phyloP scores from a whole-genome alignment of 2,113 vertebrate species.

The Alethe castanea region DNA sequence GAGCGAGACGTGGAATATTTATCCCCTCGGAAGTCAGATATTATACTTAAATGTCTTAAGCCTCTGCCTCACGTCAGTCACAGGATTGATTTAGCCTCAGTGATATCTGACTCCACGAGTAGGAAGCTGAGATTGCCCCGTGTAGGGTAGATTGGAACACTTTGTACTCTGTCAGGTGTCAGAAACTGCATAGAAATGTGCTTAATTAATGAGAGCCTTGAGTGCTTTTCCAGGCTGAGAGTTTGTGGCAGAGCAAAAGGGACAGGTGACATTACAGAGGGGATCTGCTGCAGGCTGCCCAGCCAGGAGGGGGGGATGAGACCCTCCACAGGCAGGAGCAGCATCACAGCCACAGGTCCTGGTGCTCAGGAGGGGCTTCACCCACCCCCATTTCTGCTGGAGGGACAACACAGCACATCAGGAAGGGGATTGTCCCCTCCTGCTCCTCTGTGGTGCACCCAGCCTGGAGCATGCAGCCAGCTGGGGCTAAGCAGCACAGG shows the following conservation, averaged over 20 bases:
- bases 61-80: neutral
- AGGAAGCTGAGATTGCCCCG: neutral
- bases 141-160: neutral
- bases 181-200: neutral
- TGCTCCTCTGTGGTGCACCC: rapidly evolving
- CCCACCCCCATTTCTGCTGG: rapidly evolving
- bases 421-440: neutral
- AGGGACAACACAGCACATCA: neutral
- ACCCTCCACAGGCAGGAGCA: neutral
- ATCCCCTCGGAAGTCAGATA: slow-evolving; percentile 10
- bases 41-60: neutral
- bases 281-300: neutral
- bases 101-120: neutral
- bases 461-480: neutral
- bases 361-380: neutral
- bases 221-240: neutral
- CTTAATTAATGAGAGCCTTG: neutral
- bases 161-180: neutral
- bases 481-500: too few species aligned
- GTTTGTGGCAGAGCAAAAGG: neutral
- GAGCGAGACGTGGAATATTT: neutral
- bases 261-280: neutral
- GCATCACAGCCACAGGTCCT: neutral
- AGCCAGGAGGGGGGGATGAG: rapidly evolving
- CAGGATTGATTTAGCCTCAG: neutral